Conservation (phyloP, 2,113 vertebrate species). For the Sprattus sprattus region DNA sequence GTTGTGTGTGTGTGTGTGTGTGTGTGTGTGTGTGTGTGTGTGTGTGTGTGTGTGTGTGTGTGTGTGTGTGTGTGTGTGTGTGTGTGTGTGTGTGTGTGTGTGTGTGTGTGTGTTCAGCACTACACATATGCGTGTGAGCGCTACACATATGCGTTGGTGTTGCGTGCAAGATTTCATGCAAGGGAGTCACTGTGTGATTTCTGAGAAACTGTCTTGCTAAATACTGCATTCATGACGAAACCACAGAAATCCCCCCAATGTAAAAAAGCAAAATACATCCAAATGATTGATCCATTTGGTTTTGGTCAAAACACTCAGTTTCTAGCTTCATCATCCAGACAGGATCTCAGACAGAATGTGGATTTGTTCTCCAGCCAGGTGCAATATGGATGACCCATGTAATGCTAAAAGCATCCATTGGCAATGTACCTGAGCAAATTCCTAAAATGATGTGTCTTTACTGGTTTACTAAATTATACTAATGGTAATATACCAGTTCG, state of each 20-base stretch:
- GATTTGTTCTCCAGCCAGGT: neutral
- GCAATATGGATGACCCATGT: neutral
- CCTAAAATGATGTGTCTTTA: neutral
- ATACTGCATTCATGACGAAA: neutral
- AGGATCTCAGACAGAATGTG: neutral
- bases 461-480: neutral
- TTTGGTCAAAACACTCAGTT: neutral
- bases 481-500: neutral
- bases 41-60: neutral
- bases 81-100: neutral
- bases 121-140: too few relatives aligned
- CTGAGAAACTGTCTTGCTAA: constrained; percentile 2
- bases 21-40: neutral
- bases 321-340: neutral
- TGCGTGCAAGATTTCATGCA: neutral
- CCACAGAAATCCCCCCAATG: neutral
- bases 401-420: neutral
- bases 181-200: neutral
- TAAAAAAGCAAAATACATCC: neutral
- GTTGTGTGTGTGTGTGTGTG: neutral
- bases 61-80: neutral
- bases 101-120: neutral
- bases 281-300: neutral
- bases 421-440: neutral
- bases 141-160: neutral